These are phyloP conservation scores for Andrena marginata DNA, from an alignment of 2,888 invertebrate species.

Conservation along the genomic window DNA sequence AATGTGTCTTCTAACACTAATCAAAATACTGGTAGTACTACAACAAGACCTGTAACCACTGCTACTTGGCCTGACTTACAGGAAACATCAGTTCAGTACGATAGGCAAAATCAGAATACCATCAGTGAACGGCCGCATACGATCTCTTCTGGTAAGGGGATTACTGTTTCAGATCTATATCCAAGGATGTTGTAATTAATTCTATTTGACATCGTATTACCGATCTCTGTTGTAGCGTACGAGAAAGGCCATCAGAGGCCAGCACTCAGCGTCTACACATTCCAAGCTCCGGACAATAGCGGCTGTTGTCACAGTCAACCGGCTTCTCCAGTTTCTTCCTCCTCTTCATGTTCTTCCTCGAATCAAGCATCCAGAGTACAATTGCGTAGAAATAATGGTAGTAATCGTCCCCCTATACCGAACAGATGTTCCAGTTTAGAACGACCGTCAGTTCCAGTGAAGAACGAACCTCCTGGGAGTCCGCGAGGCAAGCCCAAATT, in stretches of 20 bases:
- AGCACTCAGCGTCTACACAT: slow-evolving; percentile 94
- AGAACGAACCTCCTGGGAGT: slow-evolving; percentile 79
- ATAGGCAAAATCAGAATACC: slow-evolving; percentile 89
- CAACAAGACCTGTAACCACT: slow-evolving; percentile 85
- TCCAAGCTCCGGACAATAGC: slow-evolving; percentile 89
- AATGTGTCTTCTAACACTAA: slow-evolving; percentile 87
- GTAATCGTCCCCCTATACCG: slow-evolving; percentile 82
- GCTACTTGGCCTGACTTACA: slow-evolving; percentile 93
- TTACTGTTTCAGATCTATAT: background rate
- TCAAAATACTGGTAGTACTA: slow-evolving; percentile 76
- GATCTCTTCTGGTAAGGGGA: slow-evolving; percentile 91
- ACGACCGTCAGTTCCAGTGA: slow-evolving; percentile 89
- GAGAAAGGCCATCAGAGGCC: slow-evolving; percentile 94
- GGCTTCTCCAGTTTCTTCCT: slow-evolving; percentile 84
- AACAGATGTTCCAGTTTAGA: slow-evolving; percentile 93
- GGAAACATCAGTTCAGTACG: slow-evolving; percentile 88
- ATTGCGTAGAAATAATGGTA: slow-evolving; percentile 80
- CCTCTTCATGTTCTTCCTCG: slow-evolving; percentile 77
- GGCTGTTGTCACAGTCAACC: slow-evolving; percentile 85
- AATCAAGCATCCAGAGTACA: slow-evolving; percentile 80
- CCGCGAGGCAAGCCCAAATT: slow-evolving; percentile 81
- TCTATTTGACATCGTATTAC: slow-evolving; percentile 18
- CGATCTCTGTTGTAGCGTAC: slow-evolving; percentile 88
- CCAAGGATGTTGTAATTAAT: background rate
- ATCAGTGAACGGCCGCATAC: slow-evolving; percentile 96